Base-by-base conservation (phyloP, 2,888 invertebrate species). In the Sinodicranocentrus sp. region DNA sequence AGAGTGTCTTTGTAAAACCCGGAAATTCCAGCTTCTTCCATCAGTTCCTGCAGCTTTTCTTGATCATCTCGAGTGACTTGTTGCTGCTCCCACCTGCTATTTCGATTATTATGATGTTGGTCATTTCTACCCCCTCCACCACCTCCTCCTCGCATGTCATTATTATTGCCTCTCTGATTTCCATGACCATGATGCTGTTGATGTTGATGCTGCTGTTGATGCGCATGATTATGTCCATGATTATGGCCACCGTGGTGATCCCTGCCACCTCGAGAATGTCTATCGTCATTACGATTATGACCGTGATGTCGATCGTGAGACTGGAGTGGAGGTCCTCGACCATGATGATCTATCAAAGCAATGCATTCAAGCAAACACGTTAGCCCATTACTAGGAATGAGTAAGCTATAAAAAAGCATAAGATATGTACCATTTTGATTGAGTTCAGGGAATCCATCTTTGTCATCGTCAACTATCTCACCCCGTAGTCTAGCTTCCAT, bases 111-210 rank as follows among this genome's bases (percentile, higher is more conserved):
- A 3, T 75, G 48, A 17, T 59, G 59, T 10, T n/a, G 15, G 48
- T 76, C 88, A 93, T 90, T 93, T 92, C 89, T 92, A 91, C 88
- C 48, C n/a, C 73, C 77, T 15, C 76, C 52, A 48, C 57, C 15
- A 26, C 73, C 54, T 54, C 57, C 57, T 26, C 83, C 71, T 21
- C 73, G 19, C 57, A 65, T 39, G 54, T 76, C 68, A 73, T 77
- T 73, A 1, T 63, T 43, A 23, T 63, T 43, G 39, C 52, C 61
- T 15, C 57, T 28, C 39, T 67, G 77, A 59, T 68, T 68, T 15
- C 44, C 67, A n/a, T 84, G 84, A 44, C 67, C 39, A 48, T 76
- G 63, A 52, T 84, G 82, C 1, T 57, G 54, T 25, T 75, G 61
- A 63, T 82, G 57, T 2, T 70, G 67, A 52, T 68, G 65, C 17